phyloP scores from a whole-genome alignment of 1,140 invertebrate genomes.

The Zaprionus inermis region DNA sequence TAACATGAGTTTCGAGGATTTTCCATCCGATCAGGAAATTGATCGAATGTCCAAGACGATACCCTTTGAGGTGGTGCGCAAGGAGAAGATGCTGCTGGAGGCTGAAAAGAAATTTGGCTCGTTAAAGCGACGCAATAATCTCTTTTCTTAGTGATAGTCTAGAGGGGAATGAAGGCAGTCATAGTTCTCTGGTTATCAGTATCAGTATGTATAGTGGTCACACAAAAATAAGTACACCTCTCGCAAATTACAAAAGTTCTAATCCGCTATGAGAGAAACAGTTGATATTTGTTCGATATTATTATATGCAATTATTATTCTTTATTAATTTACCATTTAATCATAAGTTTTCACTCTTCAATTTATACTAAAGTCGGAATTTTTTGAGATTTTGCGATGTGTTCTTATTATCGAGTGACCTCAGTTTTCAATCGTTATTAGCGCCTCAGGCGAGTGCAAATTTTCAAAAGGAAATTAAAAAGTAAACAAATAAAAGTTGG shows the following conservation, averaged over 20 bases:
- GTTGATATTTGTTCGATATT: slow-evolving; percentile 10
- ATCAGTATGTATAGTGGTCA: neutral
- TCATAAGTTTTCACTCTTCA: neutral
- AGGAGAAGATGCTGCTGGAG: slow-evolving; percentile 85
- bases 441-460: neutral
- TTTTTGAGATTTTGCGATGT: neutral
- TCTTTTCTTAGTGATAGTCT: slow-evolving; percentile 85
- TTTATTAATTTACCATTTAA: neutral
- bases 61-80: slow-evolving; percentile 88
- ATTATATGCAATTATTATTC: neutral
- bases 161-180: neutral
- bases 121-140: slow-evolving; percentile 88
- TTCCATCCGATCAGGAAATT: slow-evolving; percentile 88
- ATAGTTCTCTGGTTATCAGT: neutral
- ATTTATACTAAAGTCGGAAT: neutral
- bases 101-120: slow-evolving; percentile 87
- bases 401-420: neutral
- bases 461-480: neutral
- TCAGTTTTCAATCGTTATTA: slow-evolving; percentile 5
- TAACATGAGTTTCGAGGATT: slow-evolving; percentile 93
- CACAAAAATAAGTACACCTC: neutral
- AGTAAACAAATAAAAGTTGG: neutral
- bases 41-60: slow-evolving; percentile 83
- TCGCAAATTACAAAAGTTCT: neutral
- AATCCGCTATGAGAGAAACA: neutral